Evolutionary conservation across 2,113 vertebrate genomes (phyloP).

Genomic region (Spea bombifrons): DNA sequence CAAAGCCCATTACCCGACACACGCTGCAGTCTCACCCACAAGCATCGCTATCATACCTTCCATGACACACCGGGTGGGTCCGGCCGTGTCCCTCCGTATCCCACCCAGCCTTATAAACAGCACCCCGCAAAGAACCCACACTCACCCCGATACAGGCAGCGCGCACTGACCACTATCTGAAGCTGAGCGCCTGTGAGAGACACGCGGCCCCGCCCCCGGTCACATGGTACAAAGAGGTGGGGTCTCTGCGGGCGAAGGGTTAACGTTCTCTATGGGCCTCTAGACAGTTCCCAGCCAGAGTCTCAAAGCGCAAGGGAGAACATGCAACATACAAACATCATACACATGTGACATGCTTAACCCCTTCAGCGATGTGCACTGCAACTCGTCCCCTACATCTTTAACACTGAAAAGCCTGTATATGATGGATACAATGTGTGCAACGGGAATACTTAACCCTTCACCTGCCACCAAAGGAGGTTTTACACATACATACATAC

Average conservation of each 20-base stretch:
- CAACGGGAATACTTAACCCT: no score
- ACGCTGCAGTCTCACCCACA: neutral
- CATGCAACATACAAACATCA: no score
- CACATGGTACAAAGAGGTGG: slow-evolving; percentile 12
- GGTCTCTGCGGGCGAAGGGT: slow-evolving; percentile 10
- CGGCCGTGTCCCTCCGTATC: neutral
- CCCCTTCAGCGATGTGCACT: no score
- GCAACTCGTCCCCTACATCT: no score
- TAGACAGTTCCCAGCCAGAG: neutral
- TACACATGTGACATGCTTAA: no score
- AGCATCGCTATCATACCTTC: neutral
- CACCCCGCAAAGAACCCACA: neutral
- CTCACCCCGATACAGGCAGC: slow-evolving; percentile 1
- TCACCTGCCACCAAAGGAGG: no score
- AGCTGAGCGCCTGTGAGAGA: neutral
- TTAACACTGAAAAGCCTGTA: no score
- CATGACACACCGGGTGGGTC: neutral
- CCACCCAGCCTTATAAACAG: neutral
- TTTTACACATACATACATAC: no score
- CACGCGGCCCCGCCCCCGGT: slow-evolving; percentile 26
- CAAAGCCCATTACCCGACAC: neutral
- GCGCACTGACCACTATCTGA: neutral
- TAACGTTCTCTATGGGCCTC: neutral
- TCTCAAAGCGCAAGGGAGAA: neutral
- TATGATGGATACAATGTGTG: no score